A percentile compares a stretch with the other conserved stretches of the same genome.
Evolutionary conservation across 2,113 vertebrate genomes (phyloP).

Genomic region (Gavia stellata): DNA sequence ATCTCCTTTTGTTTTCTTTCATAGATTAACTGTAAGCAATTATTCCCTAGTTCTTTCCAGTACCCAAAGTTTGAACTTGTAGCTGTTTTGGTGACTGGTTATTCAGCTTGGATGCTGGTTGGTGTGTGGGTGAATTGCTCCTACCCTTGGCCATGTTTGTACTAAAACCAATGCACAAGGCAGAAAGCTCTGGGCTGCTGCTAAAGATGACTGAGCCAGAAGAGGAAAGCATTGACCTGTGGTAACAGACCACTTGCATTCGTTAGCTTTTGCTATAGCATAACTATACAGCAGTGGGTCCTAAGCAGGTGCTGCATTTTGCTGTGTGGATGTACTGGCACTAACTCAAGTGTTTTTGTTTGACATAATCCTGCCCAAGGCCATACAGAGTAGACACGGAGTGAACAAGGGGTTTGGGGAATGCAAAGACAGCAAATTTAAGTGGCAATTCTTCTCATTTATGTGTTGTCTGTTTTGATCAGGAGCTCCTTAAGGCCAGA

Average conservation of each 20-base stretch:
- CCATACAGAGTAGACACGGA: background rate
- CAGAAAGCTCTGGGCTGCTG: background rate
- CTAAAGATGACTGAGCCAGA: background rate
- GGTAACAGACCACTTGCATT: background rate
- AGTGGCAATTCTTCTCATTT: background rate
- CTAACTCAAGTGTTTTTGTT: background rate
- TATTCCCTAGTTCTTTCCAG: background rate
- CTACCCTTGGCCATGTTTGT: background rate
- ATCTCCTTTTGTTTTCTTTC: background rate
- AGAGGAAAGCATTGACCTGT: background rate
- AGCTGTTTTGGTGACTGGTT: background rate
- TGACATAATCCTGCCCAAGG: background rate
- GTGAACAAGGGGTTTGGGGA: background rate
- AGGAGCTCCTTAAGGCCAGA: background rate
- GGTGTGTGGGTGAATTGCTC: background rate
- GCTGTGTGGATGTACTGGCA: background rate
- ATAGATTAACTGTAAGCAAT: background rate
- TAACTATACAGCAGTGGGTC: background rate
- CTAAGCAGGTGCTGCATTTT: background rate
- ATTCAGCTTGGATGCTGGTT: background rate
- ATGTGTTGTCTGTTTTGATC: background rate
- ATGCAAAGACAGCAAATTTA: background rate
- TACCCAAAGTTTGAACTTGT: background rate
- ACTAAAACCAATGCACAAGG: background rate
- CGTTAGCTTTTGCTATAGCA: rapidly evolving